A percentile compares a stretch with the other conserved stretches of the same genome.
Conservation (phyloP, 2,113 vertebrate species). For the Pyxicephalus adspersus region DNA sequence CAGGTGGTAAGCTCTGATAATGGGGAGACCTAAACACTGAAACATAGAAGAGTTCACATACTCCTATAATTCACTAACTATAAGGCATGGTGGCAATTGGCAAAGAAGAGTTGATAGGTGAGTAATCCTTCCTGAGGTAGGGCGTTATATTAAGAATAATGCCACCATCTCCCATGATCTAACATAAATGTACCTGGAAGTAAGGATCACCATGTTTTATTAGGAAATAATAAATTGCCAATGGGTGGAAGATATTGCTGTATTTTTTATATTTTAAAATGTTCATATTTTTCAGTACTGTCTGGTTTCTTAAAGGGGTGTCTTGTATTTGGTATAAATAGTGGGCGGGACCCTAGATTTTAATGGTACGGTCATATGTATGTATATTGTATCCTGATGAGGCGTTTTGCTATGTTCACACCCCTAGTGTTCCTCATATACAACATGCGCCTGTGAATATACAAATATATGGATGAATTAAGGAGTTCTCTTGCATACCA, state of each 20-base stretch:
- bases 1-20: too few relatives aligned
- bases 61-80: too few relatives aligned
- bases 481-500: not conserved
- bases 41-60: too few relatives aligned
- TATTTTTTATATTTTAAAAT: not conserved
- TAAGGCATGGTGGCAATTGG: too few relatives aligned
- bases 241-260: not conserved
- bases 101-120: too few relatives aligned
- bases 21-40: too few relatives aligned
- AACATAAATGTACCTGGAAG: not conserved
- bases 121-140: too few relatives aligned
- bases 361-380: not conserved
- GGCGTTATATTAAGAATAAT: too few relatives aligned
- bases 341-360: constrained; percentile 1
- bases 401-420: not conserved
- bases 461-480: not conserved
- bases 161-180: not conserved
- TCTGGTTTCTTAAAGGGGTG: not conserved
- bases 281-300: not conserved
- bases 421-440: not conserved
- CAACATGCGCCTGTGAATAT: not conserved
- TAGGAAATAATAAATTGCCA: not conserved
- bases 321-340: not conserved
- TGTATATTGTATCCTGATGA: not conserved
- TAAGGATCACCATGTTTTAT: not conserved